phyloP scores from a whole-genome alignment of 2,113 vertebrate species.

The Caloenas nicobarica region DNA sequence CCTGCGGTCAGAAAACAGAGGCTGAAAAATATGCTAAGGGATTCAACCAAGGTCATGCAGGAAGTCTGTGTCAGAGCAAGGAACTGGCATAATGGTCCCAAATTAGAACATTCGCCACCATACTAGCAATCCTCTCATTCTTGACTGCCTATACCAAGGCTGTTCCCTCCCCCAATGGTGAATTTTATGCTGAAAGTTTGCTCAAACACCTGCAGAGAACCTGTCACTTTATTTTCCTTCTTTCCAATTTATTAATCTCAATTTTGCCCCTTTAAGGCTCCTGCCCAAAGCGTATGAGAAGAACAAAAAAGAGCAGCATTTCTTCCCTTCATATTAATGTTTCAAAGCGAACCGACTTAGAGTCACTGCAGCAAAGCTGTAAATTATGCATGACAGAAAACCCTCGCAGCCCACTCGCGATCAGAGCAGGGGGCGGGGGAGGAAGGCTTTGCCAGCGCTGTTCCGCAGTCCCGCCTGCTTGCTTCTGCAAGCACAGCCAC shows the following conservation, averaged over 20 bases:
- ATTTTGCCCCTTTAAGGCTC: slow-evolving; percentile 22
- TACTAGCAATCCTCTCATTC: neutral
- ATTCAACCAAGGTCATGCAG: fast-evolving
- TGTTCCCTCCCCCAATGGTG: neutral
- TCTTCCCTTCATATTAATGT: slow-evolving; percentile 18
- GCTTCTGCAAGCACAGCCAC: neutral
- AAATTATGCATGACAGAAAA: neutral
- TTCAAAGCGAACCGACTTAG: neutral
- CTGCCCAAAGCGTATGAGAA: neutral
- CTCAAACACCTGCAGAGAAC: neutral
- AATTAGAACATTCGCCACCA: neutral
- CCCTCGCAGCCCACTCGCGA: neutral
- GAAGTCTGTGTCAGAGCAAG: neutral
- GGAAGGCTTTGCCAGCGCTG: neutral
- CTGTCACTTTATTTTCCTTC: neutral
- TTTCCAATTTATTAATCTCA: slow-evolving; percentile 14
- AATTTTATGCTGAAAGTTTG: neutral
- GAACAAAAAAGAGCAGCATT: slow-evolving; percentile 21
- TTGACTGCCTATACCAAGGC: neutral
- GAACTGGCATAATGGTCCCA: neutral
- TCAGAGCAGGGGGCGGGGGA: neutral
- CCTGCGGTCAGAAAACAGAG: fast-evolving
- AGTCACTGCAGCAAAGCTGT: neutral
- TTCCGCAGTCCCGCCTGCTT: neutral
- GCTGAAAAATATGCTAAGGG: neutral